These are phyloP conservation scores for Xenopus laevis DNA, from an alignment of 2,113 vertebrate species.

Conservation along the genomic window DNA sequence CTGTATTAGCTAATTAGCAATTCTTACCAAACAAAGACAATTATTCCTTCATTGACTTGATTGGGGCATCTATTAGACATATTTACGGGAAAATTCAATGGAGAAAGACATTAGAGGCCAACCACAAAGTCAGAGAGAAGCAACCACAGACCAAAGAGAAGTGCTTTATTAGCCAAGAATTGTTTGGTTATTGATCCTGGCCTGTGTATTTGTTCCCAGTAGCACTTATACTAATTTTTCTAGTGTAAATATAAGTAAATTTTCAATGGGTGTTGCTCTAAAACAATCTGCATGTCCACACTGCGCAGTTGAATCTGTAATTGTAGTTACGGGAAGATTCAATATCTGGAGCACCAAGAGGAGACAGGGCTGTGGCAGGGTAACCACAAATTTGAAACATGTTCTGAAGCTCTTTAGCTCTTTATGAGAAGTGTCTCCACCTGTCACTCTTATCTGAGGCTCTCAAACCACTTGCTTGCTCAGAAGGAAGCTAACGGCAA, in stretches of 20 bases:
- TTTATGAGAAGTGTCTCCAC: conserved; percentile 64
- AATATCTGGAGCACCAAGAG: conserved; percentile 90
- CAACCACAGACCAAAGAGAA: conserved; percentile 89
- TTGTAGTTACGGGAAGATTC: conserved; percentile 99
- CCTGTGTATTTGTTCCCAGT: conserved; percentile 93
- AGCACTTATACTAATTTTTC: conserved; percentile 99
- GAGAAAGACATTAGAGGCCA: conserved; percentile 94
- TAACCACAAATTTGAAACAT: conserved; percentile 76
- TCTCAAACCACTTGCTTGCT: conserved; percentile 68
- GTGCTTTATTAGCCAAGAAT: conserved; percentile 98
- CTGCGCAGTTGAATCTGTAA: conserved; percentile 93
- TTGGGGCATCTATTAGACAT: conserved; percentile 73
- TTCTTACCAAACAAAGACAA: conserved; percentile 79
- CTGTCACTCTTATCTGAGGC: conserved; percentile 65
- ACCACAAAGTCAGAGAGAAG: conserved; percentile 91
- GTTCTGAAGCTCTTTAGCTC: conserved; percentile 65
- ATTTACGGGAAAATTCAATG: conserved; percentile 95
- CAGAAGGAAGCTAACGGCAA: conserved; percentile 55
- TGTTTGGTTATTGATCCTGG: conserved; percentile 96
- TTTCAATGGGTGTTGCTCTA: conserved; percentile 94
- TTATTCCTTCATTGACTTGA: conserved; percentile 71
- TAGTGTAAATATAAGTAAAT: conserved; percentile 99
- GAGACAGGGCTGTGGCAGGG: conserved; percentile 86
- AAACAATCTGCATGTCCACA: conserved; percentile 93
- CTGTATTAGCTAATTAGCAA: conserved; percentile 75